These are phyloP conservation scores for Drosophila melanosoma DNA, from an alignment of 2,888 invertebrate species.

Conservation along the genomic window DNA sequence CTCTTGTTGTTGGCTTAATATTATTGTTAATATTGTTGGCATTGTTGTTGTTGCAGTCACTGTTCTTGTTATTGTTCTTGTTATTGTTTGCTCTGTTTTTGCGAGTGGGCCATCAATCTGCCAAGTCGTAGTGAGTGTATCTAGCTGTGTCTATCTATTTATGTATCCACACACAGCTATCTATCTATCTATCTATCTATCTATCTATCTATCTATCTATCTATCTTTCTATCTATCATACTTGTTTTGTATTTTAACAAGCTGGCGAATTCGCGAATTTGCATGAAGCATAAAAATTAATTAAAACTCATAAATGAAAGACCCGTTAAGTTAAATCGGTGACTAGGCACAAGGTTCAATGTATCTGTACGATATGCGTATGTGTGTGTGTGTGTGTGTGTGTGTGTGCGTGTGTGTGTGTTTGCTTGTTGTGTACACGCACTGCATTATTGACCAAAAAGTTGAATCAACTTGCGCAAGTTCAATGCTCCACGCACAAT, in stretches of 20 bases:
- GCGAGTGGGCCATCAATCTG: slow-evolving; percentile 52
- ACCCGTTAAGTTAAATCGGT: slow-evolving; percentile 40
- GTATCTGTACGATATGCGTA: slow-evolving; percentile 57
- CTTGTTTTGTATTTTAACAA: slow-evolving; percentile 67
- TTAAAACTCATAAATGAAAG: slow-evolving; percentile 61
- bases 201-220: background rate
- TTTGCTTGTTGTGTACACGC: slow-evolving; percentile 32
- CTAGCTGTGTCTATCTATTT: slow-evolving; percentile 30
- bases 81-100: slow-evolving; percentile 38
- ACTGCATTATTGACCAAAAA: slow-evolving; percentile 37
- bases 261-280: slow-evolving; percentile 33
- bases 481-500: slow-evolving; percentile 62
- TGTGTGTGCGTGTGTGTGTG: no score
- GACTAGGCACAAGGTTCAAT: slow-evolving; percentile 57
- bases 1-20: slow-evolving; percentile 4
- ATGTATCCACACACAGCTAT: background rate
- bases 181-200: slow-evolving; percentile 35
- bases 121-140: slow-evolving; percentile 42
- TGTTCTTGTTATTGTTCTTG: slow-evolving; percentile 16
- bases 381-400: background rate
- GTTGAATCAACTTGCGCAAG: slow-evolving; percentile 73
- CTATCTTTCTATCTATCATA: slow-evolving; percentile 59
- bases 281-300: slow-evolving; percentile 65
- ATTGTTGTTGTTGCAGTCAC: background rate
- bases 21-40: slow-evolving; percentile 2